A percentile compares a stretch with the other conserved stretches of the same genome.
Conservation (phyloP, 2,113 vertebrate genomes). For the Cyrtonyx montezumae region DNA sequence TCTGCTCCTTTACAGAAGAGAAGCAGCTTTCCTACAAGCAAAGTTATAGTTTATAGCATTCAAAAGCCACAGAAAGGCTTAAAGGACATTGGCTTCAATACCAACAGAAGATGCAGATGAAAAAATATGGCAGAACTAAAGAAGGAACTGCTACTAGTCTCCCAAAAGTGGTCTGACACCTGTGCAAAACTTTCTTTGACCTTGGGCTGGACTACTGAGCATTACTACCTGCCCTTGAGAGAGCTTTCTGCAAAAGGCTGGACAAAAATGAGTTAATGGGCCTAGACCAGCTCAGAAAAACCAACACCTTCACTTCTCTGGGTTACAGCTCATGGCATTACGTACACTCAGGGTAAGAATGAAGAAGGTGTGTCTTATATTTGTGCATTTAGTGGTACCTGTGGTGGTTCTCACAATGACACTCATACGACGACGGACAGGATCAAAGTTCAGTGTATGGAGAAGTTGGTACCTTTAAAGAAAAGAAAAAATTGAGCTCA, state of each 20-base stretch:
- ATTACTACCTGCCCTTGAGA: not conserved
- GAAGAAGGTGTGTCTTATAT: not conserved
- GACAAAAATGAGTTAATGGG: not conserved
- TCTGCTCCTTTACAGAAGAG: slow-evolving; percentile 98
- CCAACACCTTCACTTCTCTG: not conserved
- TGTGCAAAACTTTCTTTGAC: not conserved
- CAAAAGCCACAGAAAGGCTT: not conserved
- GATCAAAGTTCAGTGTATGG: slow-evolving; percentile 93
- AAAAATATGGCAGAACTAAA: not conserved
- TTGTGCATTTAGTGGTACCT: slow-evolving; percentile 72
- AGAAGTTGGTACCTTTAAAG: slow-evolving; percentile 89
- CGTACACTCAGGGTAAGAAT: too few relatives aligned
- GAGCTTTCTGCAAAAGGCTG: not conserved
- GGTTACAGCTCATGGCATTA: not conserved
- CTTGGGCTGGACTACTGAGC: fast-evolving
- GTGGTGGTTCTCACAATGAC: slow-evolving; percentile 87
- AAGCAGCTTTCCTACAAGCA: slow-evolving; percentile 85
- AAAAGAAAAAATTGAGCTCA: not conserved
- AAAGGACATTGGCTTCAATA: not conserved
- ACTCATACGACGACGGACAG: slow-evolving; percentile 95
- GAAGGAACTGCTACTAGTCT: not conserved
- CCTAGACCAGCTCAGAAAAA: not conserved
- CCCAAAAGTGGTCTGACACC: not conserved
- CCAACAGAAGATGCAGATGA: not conserved
- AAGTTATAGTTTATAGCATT: not conserved